Base-by-base conservation (phyloP, 2,113 vertebrate species). In the Columbina picui region DNA sequence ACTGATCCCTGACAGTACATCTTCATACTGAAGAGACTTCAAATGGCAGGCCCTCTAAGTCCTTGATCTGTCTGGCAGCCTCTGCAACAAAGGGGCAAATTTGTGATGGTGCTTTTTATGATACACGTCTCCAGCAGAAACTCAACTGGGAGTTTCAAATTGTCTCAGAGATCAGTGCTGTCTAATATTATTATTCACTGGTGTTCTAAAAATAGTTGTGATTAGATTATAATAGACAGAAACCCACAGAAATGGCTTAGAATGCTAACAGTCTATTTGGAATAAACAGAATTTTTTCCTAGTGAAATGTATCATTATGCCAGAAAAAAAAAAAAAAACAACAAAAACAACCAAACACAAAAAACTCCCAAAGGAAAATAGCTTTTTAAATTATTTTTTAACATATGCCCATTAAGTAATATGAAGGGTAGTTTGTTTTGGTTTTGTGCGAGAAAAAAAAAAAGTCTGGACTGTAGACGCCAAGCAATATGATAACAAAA, bases 61-160 rank as follows among this genome's bases (percentile, higher is more conserved):
- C 96, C 93, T 96, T 96, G 90, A 96, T 93, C 90, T 94, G 71
- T 36, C 82, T 94, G 82, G 68, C 92, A 96, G 92, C 76, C 77
- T 88, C 73, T 56, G 56, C 25, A 89, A 96, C 88, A 93, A 95
- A 90, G 90, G 73, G 89, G 76, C 69, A 81, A 71, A 92, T 93
- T 56, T 53, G 81, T 82, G 89, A 91, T 76, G 57, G 84, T 64
- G 71, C 71, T 93, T 93, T 94, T 95, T 94, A 63, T 86, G 71
- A 84, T 34, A 63, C 0, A 0, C 21, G 55, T 94, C 68, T 78
- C 56, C 3, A 50, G 79, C 68, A 89, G 52, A 67, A 74, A 70
- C 64, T 79, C 56, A 0, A 61, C 43, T 86, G 76, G 86, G 80
- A 97, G 79, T 74, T 92, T 93, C 85, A 74, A 13, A 70, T 78